A percentile compares a stretch with the other conserved stretches of the same genome.
phyloP scores from a whole-genome alignment of 2,113 vertebrate species.

The Alethe diademata region DNA sequence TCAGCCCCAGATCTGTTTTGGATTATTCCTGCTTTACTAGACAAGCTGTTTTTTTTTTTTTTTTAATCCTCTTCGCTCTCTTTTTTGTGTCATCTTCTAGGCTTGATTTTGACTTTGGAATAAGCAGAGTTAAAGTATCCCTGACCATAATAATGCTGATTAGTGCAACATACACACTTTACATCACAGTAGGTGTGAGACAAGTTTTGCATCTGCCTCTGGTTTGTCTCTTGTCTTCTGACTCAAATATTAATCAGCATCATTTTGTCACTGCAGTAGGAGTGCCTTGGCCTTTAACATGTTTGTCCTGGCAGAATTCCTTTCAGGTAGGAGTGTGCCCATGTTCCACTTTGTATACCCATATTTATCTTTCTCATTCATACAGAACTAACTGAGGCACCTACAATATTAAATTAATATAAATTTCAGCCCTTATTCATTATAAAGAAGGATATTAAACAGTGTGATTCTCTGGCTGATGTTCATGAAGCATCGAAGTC shows the following conservation, averaged over 20 bases:
- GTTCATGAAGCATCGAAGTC: background rate
- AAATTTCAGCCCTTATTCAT: background rate
- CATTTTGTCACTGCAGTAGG: background rate
- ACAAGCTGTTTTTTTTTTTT: background rate
- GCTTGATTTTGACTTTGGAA: background rate
- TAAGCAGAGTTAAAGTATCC: background rate
- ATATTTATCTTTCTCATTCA: background rate
- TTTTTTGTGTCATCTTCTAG: background rate
- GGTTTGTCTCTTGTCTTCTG: background rate
- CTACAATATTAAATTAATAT: background rate
- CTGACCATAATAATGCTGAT: background rate
- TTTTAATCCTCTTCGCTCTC: accelerated
- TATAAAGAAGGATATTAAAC: background rate
- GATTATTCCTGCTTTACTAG: background rate
- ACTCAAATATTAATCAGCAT: background rate
- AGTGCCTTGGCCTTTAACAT: background rate
- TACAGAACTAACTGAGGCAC: background rate
- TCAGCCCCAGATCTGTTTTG: background rate
- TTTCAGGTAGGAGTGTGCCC: background rate
- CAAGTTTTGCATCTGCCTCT: background rate
- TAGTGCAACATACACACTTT: accelerated
- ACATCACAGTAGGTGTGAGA: background rate
- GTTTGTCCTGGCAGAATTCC: background rate
- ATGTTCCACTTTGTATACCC: background rate
- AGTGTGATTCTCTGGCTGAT: background rate